A percentile compares a stretch with the other conserved stretches of the same genome.
Conservation (phyloP, 2,888 invertebrate genomes). For the Morpho helenor region DNA sequence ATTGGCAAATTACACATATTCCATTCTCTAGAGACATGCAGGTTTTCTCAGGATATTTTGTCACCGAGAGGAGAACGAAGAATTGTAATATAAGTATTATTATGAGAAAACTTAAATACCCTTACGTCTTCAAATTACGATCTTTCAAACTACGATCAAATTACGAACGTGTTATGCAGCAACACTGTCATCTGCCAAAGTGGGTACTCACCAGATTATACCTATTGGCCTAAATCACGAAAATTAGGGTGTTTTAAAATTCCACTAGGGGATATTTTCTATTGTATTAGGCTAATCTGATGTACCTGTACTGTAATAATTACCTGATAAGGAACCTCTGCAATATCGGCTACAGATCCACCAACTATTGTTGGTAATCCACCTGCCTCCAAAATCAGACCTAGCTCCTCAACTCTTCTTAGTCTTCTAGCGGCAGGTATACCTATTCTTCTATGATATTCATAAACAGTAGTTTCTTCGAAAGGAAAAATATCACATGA, state of each 20-base stretch:
- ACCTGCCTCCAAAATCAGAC: conserved; percentile 4
- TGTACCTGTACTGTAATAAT: background rate
- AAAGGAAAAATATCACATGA: conserved; percentile 24
- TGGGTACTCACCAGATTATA: no score
- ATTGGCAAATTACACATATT: no score
- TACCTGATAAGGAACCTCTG: conserved; percentile 51
- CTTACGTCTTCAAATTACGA: no score
- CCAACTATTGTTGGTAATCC: conserved; percentile 41
- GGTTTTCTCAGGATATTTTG: background rate
- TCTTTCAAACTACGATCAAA: no score
- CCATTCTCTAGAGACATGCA: background rate
- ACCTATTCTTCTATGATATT: conserved; percentile 46
- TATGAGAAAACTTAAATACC: no score
- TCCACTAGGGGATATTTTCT: no score
- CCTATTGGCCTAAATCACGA: no score
- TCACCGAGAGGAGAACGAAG: background rate
- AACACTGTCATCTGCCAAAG: no score
- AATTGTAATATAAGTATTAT: no score
- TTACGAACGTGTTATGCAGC: no score
- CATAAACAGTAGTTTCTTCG: conserved; percentile 32
- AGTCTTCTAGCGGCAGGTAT: conserved; percentile 42
- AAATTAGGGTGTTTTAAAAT: no score
- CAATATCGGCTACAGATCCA: conserved; percentile 39
- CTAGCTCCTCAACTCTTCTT: conserved; percentile 35
- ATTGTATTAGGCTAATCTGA: no score